Evolutionary conservation across 1,140 invertebrate genomes (phyloP).

Genomic region (Heliconius melpomene): DNA sequence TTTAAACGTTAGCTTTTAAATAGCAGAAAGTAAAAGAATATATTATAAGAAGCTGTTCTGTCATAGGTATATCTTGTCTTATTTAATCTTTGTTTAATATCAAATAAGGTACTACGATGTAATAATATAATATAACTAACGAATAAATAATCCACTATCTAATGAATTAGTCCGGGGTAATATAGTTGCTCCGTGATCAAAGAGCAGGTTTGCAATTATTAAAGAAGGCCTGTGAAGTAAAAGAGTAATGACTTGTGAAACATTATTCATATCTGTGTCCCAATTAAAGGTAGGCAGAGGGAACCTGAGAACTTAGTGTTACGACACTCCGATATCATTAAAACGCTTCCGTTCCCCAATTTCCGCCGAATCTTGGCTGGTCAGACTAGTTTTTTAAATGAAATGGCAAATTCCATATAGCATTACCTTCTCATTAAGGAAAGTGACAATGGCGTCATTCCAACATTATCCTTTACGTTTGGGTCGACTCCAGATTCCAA

Average conservation of each 20-base stretch:
- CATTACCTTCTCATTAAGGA: constrained; percentile 68
- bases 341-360: no score
- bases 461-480: constrained; percentile 63
- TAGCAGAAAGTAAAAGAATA: no score
- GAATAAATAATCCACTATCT: constrained; percentile 69
- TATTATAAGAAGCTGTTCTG: no score
- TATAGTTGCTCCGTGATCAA: constrained; percentile 61
- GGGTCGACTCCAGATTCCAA: constrained; percentile 53
- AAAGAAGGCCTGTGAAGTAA: constrained; percentile 58
- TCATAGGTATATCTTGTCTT: no score
- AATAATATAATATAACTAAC: constrained; percentile 45
- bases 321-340: no score
- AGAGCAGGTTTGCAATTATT: constrained; percentile 56
- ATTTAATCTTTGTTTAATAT: neutral
- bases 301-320: no score
- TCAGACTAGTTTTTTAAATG: neutral
- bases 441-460: constrained; percentile 68
- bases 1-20: no score
- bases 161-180: constrained; percentile 50
- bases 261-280: no score
- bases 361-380: no score
- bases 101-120: neutral
- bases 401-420: neutral
- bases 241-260: neutral
- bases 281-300: no score